phyloP scores from a whole-genome alignment of 2,797 vertebrate species.

The Mallotus villosus region DNA sequence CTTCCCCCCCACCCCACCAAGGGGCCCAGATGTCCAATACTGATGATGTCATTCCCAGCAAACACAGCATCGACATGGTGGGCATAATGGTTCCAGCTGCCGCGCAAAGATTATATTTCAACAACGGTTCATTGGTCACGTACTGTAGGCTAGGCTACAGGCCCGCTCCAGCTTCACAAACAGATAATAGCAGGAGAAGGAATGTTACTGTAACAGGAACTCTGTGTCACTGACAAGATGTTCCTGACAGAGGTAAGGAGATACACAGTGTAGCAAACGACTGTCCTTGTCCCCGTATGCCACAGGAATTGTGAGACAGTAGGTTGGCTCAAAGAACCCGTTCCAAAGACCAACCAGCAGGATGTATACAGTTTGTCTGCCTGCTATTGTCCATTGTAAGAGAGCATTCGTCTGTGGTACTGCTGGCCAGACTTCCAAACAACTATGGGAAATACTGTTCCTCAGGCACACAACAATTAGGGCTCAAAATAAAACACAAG shows the following conservation, averaged over 20 bases:
- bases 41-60: slow-evolving; percentile 52
- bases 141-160: neutral
- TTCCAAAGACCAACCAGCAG: slow-evolving; percentile 38
- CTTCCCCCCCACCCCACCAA: neutral
- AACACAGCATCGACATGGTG: slow-evolving; percentile 38
- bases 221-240: neutral
- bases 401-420: slow-evolving; percentile 14
- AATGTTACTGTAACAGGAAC: too few species aligned
- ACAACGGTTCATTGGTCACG: neutral
- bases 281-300: neutral
- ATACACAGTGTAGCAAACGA: neutral
- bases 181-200: neutral
- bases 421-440: slow-evolving; percentile 18
- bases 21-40: slow-evolving; percentile 51
- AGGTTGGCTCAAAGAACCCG: slow-evolving; percentile 5
- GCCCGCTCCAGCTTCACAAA: neutral
- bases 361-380: slow-evolving; percentile 51
- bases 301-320: neutral
- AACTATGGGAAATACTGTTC: slow-evolving; percentile 39
- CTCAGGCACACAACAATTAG: slow-evolving; percentile 8
- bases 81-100: slow-evolving; percentile 47
- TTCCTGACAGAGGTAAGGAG: neutral
- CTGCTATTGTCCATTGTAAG: slow-evolving; percentile 57
- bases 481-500: slow-evolving; percentile 30
- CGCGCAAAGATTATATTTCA: slow-evolving; percentile 32